Evolutionary conservation across 1,140 invertebrate genomes (phyloP), one percentile per base, ranked within the genome.

Genomic region (Potamilus streckersoni): DNA sequence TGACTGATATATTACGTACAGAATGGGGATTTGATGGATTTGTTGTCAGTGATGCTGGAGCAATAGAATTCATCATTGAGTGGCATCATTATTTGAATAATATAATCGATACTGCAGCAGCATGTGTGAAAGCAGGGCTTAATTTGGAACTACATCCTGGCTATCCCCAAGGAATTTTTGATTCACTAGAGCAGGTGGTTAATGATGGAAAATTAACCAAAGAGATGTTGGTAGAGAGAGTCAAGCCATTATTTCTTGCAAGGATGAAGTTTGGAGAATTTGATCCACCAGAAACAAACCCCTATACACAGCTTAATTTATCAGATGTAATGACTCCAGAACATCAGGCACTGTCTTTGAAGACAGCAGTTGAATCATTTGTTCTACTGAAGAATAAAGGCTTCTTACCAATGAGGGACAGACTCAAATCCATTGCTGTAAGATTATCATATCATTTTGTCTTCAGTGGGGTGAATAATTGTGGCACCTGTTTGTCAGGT

Each of bases 201-300:
- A 31, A 17, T 38, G 69, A 76, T 67, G 59, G 59, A 11, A 76
- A 76, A 76, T 23, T 76, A 15, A 66, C 74, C 0, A 69, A 70
- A 67, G 68, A 67, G 15, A n/a, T 64, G 15, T 55, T 84, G 12
- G 16, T 72, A 59, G 78, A 84, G 60, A 76, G 81, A 56, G 79
- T 85, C 3, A 84, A 85, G 64, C 86, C 86, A n/a, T 69, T 89
- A 23, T 87, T 89, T 71, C 87, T 87, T 73, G 87, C 86, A 0
- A 71, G 87, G n/a, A 86, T 89, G 86, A 80, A 80, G 19, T 81
- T 87, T 19, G 87, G 87, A 31, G 84, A 87, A 67, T 89, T 89
- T 79, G 88, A 89, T 73, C 88, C 88, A 55, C 82, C 83, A 19
- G 38, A 67, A 15, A 78, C 82, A 78, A 88, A 88, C 70, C 87